These are phyloP conservation scores for Cacatua alba DNA, from an alignment of 2,113 vertebrate species.

Conservation along the genomic window DNA sequence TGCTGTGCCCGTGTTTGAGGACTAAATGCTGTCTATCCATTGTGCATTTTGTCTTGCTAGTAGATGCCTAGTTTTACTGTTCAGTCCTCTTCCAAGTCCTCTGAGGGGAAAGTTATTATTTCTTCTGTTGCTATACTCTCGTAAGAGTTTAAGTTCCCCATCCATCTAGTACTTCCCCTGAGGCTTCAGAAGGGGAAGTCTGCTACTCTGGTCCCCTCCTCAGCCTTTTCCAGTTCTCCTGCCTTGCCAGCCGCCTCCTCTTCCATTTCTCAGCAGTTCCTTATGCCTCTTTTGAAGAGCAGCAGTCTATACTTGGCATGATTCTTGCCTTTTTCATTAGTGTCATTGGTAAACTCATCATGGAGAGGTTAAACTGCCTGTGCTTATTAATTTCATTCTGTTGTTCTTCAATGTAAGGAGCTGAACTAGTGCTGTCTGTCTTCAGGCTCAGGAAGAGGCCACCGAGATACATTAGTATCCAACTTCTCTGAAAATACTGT, in stretches of 20 bases:
- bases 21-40: neutral
- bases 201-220: neutral
- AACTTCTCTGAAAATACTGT: neutral
- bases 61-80: neutral
- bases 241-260: neutral
- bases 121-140: neutral
- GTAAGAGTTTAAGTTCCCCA: neutral
- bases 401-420: neutral
- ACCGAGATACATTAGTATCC: neutral
- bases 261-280: neutral
- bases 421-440: neutral
- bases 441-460: neutral
- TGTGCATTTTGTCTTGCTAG: neutral
- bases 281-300: neutral
- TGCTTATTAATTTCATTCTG: neutral
- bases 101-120: neutral
- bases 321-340: neutral
- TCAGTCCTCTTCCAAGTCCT: neutral
- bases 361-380: neutral
- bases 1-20: neutral
- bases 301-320: neutral
- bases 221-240: neutral
- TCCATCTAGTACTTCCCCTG: neutral
- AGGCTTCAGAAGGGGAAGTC: neutral
- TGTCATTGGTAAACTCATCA: neutral